Base-by-base conservation (phyloP, 2,888 invertebrate genomes). In the Pollenia griseotomentosa region DNA sequence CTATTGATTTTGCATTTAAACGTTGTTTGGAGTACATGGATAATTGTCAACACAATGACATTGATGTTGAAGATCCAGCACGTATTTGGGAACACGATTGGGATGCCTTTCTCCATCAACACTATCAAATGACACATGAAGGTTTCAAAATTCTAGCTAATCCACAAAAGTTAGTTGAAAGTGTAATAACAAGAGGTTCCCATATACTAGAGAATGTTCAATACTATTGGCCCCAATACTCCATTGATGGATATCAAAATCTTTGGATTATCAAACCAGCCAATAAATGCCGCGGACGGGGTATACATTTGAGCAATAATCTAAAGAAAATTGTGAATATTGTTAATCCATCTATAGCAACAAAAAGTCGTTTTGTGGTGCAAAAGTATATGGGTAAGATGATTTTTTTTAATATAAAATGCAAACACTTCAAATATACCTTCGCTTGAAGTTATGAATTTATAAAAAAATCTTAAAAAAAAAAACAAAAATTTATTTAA, bases 261-360 rank as follows among this genome's bases (percentile, higher is more conserved):
- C 96, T 98, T 89, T 99, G 99, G 98, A 98, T 99, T 88, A 95
- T 98, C 84, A 99, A 99, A 92, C 98, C 98, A 0, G 98, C 98
- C 0, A 98, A 98, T 90, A 97, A 97, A 92, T 98, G 98, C 89
- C 95, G 98, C 11, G 98, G 99, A 0, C 95, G 97, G 90, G 98
- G 98, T 71, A 98, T 99, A 88, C 96, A 96, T 66, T 94, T 98
- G 70, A 96, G 97, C 95, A 97, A 97, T 92, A 96, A 96, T 90
- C 94, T 98, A 44, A 97, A 97, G 89, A 97, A 98, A 90, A 98
- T 99, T 79, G 93, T 97, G 88, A 95, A 95, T 42, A 94, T 96
- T 75, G 94, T 96, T n/a, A 96, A 96, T 91, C 94, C 95, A 89
- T 95, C 96, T n/a, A 94, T 94, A 92, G 95, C 95, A 42, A 94